Evolutionary conservation across 2,888 invertebrate genomes (phyloP), one percentile per base, ranked within the genome.

Genomic region (Pollenia labialis): DNA sequence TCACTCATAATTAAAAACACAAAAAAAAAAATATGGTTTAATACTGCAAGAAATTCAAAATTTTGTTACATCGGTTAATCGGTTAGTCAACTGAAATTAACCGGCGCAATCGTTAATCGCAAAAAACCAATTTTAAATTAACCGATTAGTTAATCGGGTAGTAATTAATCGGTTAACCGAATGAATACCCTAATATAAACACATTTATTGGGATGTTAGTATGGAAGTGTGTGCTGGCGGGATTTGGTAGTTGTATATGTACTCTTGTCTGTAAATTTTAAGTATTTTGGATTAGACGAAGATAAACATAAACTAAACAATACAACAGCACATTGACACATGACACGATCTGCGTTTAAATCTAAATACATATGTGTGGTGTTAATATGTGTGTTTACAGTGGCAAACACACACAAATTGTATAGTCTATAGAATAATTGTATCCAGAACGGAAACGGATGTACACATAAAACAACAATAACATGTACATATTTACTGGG

Each of bases 401-500:
- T 44, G 44, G 58, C 16, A 79, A 58, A 71, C 23, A 40, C 32
- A 71, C 14, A 46, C 62, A 46, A 66, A 66, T 58, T 18, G 14
- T 68, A 18, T 9, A 40, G 54, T 42, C 9, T n/a, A 32, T 32
- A 16, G 42, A 11, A 54, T 23, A 66, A n/a, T 52, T 44, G 60
- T 50, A 60, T 77, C 11, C 9, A 23, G 58, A 75, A 74, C 66
- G 85, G 85, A 81, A 85, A 74, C 72, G 85, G 76, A 81, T 76
- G 75, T 68, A 18, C 7, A 69, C 23, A 66, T 40, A 42, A 50
- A 56, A 62, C 11, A 48, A 42, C 18, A 32, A 46, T 9, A 72
- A 46, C 12, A 14, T 7, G 32, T 32, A 32, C 32, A 32, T 32
- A 32, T 32, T 32, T 44, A 44, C 12, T 40, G 18, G 23, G 10